Evolutionary conservation across 1,140 invertebrate genomes (phyloP).

Genomic region (Saxidomus purpurata): DNA sequence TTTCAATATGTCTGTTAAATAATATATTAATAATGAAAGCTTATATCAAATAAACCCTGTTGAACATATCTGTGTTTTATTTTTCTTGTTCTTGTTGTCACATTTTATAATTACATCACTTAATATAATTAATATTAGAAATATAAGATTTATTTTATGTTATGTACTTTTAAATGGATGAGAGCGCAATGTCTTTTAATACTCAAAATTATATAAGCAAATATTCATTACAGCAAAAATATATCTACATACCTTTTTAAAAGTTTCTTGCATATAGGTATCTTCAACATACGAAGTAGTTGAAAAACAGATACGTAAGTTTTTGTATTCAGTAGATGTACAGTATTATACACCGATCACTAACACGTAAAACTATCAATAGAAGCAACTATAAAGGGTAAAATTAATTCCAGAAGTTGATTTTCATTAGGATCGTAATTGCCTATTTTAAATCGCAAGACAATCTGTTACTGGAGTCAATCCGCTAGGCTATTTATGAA

Average conservation of each 20-base stretch:
- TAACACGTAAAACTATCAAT: background rate
- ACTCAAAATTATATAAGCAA: too few relatives aligned
- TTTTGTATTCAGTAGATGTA: background rate
- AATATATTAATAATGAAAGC: too few relatives aligned
- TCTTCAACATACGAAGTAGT: conserved; percentile 44
- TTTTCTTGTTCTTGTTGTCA: too few relatives aligned
- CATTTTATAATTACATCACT: too few relatives aligned
- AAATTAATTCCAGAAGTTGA: conserved; percentile 15
- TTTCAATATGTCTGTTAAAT: too few relatives aligned
- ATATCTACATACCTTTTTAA: conserved; percentile 18
- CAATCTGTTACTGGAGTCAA: background rate
- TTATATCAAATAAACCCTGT: too few relatives aligned
- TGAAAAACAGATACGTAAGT: background rate
- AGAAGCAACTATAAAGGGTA: background rate
- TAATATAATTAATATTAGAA: too few relatives aligned
- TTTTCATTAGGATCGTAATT: conserved; percentile 3
- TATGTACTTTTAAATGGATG: too few relatives aligned
- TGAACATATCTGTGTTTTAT: too few relatives aligned
- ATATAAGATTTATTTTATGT: too few relatives aligned
- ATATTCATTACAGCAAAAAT: background rate
- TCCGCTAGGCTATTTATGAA: conserved; percentile 27
- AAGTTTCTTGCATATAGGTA: conserved; percentile 21
- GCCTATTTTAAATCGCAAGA: background rate
- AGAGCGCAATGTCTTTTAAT: too few relatives aligned
- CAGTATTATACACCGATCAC: background rate